phyloP scores from a whole-genome alignment of 2,888 invertebrate species.

The Aphrophora alni region DNA sequence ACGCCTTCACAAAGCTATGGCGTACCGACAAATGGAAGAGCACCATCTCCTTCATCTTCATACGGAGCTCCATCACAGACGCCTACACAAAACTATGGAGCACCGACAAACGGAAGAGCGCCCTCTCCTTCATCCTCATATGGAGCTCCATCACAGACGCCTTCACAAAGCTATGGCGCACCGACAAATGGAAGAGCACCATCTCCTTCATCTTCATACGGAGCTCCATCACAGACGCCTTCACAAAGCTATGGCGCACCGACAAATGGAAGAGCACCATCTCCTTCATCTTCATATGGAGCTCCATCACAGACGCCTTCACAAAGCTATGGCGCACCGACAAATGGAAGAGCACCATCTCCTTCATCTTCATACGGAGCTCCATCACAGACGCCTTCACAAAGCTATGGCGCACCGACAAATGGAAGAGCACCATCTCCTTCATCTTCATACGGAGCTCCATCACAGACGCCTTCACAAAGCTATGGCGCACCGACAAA shows the following conservation, averaged over 20 bases:
- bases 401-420: slow-evolving; percentile 35
- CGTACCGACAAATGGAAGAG: slow-evolving; percentile 43
- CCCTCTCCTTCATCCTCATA: background rate
- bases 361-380: slow-evolving; percentile 48
- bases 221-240: slow-evolving; percentile 46
- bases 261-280: slow-evolving; percentile 24
- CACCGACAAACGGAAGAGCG: too few species aligned
- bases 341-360: slow-evolving; percentile 17
- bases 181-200: slow-evolving; percentile 22
- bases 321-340: slow-evolving; percentile 42
- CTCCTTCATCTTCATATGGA: slow-evolving; percentile 35
- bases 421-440: slow-evolving; percentile 9
- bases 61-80: slow-evolving; percentile 44
- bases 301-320: slow-evolving; percentile 32
- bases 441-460: slow-evolving; percentile 48
- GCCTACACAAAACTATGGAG: slow-evolving; percentile 38
- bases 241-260: slow-evolving; percentile 39
- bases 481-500: too few species aligned
- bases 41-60: background rate
- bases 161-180: slow-evolving; percentile 33
- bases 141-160: slow-evolving; percentile 6
- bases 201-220: slow-evolving; percentile 42
- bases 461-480: slow-evolving; percentile 30
- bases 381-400: slow-evolving; percentile 35
- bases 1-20: slow-evolving; percentile 48